Percentiles rank a stretch among this genome's conserved stretches.
Evolutionary conservation across 2,797 vertebrate genomes (phyloP).

Genomic region (Capromys pilorides): DNA sequence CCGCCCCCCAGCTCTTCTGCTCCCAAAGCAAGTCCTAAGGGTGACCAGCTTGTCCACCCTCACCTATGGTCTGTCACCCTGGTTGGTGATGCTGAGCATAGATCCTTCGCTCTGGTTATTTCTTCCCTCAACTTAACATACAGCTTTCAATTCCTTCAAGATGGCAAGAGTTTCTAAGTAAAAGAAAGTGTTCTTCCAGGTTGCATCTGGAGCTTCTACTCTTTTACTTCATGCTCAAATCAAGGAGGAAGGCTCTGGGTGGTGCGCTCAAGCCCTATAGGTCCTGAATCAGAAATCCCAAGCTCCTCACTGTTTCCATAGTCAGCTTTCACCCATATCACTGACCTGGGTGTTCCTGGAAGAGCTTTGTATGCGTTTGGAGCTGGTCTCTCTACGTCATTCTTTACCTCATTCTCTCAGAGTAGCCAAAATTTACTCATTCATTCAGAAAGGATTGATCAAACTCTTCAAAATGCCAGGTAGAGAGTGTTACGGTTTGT

Average conservation of each 20-base stretch:
- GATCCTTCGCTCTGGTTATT: background rate
- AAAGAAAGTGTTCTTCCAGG: background rate
- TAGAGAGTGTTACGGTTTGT: no score
- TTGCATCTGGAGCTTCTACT: no score
- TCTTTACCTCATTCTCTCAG: background rate
- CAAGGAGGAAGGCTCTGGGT: background rate
- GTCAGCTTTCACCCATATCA: background rate
- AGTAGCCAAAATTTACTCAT: background rate
- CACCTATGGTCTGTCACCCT: background rate
- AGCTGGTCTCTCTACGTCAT: background rate
- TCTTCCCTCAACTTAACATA: background rate
- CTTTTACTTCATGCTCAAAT: background rate
- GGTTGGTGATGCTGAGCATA: background rate
- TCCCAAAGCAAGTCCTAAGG: background rate
- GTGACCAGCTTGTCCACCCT: background rate
- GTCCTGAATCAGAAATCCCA: background rate
- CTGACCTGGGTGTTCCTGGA: background rate
- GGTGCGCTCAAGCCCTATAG: background rate
- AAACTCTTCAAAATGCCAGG: no score
- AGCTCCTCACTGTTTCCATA: background rate
- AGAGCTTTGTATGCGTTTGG: background rate
- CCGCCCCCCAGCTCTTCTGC: background rate
- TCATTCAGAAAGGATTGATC: background rate
- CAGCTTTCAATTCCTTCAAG: background rate
- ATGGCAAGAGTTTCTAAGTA: background rate